These are phyloP conservation scores for Hesperophylax magnus DNA, from an alignment of 1,140 invertebrate species.

Conservation along the genomic window DNA sequence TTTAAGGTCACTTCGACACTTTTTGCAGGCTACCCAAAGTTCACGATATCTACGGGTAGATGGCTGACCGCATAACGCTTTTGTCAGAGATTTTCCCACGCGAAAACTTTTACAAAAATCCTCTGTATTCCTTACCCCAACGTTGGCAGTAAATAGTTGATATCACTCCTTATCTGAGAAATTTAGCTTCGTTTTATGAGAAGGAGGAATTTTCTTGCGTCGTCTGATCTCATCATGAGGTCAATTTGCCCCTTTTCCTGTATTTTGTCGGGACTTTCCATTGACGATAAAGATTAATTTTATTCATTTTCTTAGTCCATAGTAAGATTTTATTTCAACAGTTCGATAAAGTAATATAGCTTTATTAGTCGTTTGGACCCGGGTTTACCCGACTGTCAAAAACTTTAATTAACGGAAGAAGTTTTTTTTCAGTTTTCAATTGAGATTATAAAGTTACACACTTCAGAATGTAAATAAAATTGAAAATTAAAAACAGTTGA, in stretches of 20 bases:
- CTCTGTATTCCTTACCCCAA: background rate
- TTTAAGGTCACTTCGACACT: no score
- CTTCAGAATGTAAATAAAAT: no score
- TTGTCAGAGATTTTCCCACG: background rate
- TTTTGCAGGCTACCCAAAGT: background rate
- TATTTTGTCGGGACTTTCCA: background rate
- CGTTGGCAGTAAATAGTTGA: constrained; percentile 5
- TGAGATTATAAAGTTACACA: no score
- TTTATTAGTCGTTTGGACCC: no score
- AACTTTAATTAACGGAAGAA: no score
- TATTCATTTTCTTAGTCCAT: background rate
- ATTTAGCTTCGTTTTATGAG: background rate
- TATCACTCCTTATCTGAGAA: constrained; percentile 22
- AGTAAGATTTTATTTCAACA: no score
- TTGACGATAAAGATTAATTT: background rate
- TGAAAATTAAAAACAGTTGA: no score
- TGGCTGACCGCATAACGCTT: constrained; percentile 12
- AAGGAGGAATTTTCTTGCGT: background rate
- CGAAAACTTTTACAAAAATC: background rate
- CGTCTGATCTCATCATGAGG: background rate
- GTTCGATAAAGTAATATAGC: no score
- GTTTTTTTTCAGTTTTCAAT: no score
- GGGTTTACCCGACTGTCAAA: no score
- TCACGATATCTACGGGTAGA: constrained; percentile 15
- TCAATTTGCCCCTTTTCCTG: background rate